Base-by-base conservation (phyloP, 53 echinoderm and acorn worm species). In the Holothuria leucospilota region DNA sequence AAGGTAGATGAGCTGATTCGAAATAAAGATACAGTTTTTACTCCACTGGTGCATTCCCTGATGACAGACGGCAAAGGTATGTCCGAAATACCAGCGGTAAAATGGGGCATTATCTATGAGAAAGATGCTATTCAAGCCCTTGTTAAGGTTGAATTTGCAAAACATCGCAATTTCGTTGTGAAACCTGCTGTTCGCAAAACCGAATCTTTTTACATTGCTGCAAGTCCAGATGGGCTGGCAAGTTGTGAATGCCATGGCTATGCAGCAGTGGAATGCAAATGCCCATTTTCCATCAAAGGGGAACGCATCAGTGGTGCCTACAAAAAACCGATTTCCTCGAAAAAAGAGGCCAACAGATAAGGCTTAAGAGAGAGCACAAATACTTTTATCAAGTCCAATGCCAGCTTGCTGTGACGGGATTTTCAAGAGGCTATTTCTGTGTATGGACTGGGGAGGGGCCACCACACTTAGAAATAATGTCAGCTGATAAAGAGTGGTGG, bases 361-460 rank as follows among this genome's bases (percentile, higher is more conserved):
- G 9, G 38, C 71, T 70, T 28, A 70, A 5, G 39, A 34, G 38
- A 70, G 39, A 70, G 21, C 63, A 63, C n/a, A 63, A 63, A 25
- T 63, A 63, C 12, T 63, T 23, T 63, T 63, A 63, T 63, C 63
- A 63, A 70, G 28, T 70, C 71, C 71, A 70, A 34, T 70, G 71
- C 39, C 71, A 71, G 71, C 39, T 71, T 20, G 40, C 71, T 71
- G 71, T 71, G 29, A 12, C 71, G 29, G 71, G 71, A 29, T 71
- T 30, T 29, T 20, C 20, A 10, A 71, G 71, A 34, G 71, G 29
- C 28, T 71, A 71, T 34, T 71, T 71, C 39, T 71, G 71, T 71
- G 71, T 71, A 20, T 71, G 71, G 71, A 71, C 71, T 30, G 29
- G 71, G 39, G 39, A 71, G 29, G 71, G 71, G 20, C 39, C 24